Base-by-base conservation (phyloP, 2,797 vertebrate genomes). In the Malurus leucopterus region DNA sequence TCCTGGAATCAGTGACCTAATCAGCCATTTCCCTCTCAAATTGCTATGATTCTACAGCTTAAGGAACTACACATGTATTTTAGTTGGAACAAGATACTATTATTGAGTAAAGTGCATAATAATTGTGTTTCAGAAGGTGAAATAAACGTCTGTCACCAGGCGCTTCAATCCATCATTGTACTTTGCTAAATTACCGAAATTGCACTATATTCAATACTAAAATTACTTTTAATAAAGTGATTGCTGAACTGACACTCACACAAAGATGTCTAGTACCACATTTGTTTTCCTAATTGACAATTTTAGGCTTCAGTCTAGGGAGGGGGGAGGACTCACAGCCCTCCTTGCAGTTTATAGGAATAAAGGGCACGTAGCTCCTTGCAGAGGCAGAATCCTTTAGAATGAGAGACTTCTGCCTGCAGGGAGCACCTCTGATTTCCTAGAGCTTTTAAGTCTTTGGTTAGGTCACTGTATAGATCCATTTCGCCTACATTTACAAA, bases 91-190 rank as follows among this genome's bases (percentile, higher is more conserved):
- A 46, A 79, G 94, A 93, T 59, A 79, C 83, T 79, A 82, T 88
- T 93, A 94, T 86, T 93, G 91, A 93, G 85, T 86, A 93, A 95
- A 95, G 94, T 93, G 87, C 88, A 49, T 95, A 93, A 90, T 95
- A 91, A 95, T 95, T 94, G 89, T 93, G 85, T 93, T 93, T 89
- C 92, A 70, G 80, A 80, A 93, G 93, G 91, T 91, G 92, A 90
- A 94, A 93, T 88, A 86, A 93, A 79, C 0, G 40, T 91, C 88
- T 86, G 53, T 93, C 93, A 92, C 77, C 68, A 82, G 65, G 80
- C 77, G 84, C 87, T 91, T 92, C 90, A 93, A 95, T 95, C 92
- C 77, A 82, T 94, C 95, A 93, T 88, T 84, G 94, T 93, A 80
- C 91, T 88, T 90, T 15, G 89, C 89, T 88, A 82, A 93, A 95